Evolutionary conservation across 2,113 vertebrate species (phyloP), one percentile per base, ranked within the genome.

Genomic region (Harpagus bidentatus): DNA sequence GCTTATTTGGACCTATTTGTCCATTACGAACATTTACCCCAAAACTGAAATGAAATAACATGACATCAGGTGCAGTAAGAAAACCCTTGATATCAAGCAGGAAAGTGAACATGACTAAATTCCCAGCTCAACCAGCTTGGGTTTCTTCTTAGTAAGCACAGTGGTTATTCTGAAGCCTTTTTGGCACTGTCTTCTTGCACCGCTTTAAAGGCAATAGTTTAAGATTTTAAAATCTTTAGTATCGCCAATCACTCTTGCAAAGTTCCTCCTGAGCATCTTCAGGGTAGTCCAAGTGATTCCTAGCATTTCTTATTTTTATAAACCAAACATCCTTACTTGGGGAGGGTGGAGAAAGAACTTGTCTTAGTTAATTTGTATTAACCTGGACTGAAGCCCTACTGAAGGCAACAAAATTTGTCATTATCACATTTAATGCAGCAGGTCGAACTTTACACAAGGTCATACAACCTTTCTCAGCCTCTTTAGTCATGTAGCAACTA

Each of bases 221-320:
- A 21, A 77, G 20, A 32, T 38, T 86, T 88, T 77, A 10, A 83
- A 80, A n/a, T 21, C 10, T 3, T 53, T 38, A 36, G 0, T 59
- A 25, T 67, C 4, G 1, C 13, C 0, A 0, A 47, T 38, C 2
- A 2, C 7, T 43, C 22, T 45, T 58, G 11, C 6, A 42, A 84
- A 84, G 10, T 42, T 78, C 9, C 18, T 89, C 36, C 13, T 16
- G 6, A 61, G 25, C 12, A 70, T 36, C 45, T 78, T 56, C 32
- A 67, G 11, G 5, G 16, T 8, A 47, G 40, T 17, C 11, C 11
- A 74, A 45, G 26, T 28, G 13, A 47, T 25, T 56, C 10, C 5
- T 47, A 65, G 7, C 3, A 18, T 36, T 61, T 65, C 26, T 48
- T 59, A 20, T 38, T 80, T 71, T 77, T 45, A 53, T 34, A 69